Conservation (phyloP, 2,113 vertebrate species). For the Harpagus bidentatus region DNA sequence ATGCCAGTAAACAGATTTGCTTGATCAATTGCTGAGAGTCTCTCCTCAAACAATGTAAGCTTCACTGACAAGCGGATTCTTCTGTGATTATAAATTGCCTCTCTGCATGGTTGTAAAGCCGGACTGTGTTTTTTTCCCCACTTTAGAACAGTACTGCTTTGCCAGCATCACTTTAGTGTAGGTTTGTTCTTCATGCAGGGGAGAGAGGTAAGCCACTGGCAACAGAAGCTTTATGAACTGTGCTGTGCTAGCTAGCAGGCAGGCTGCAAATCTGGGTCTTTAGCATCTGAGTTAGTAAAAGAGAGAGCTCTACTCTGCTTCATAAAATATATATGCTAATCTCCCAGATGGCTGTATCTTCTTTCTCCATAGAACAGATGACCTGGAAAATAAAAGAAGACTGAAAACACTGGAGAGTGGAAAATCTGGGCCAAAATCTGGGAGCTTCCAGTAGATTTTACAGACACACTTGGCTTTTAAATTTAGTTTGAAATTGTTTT, state of each 20-base stretch:
- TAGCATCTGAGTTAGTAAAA: conserved; percentile 23
- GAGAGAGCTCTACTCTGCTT: conserved; percentile 17
- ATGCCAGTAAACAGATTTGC: background rate
- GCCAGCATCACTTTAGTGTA: background rate
- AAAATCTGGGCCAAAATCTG: background rate
- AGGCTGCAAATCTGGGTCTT: conserved; percentile 37
- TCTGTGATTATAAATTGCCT: background rate
- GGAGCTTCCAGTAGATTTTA: background rate
- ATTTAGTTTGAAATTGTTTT: background rate
- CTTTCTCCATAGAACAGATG: conserved; percentile 45
- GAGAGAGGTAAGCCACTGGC: background rate
- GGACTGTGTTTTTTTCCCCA: background rate
- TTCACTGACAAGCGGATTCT: background rate
- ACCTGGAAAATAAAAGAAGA: conserved; percentile 46
- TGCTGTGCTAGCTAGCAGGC: background rate
- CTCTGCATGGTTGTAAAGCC: background rate
- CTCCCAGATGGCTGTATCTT: conserved; percentile 47
- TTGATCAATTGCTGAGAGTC: background rate
- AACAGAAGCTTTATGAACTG: background rate
- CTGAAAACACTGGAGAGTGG: background rate
- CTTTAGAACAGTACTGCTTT: background rate
- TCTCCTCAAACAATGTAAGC: background rate
- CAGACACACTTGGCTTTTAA: background rate
- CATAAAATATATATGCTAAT: conserved; percentile 66
- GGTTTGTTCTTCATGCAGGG: background rate